These are phyloP conservation scores for Malacoctenus gilli DNA, from an alignment of 2,797 vertebrate genomes.

Conservation along the genomic window DNA sequence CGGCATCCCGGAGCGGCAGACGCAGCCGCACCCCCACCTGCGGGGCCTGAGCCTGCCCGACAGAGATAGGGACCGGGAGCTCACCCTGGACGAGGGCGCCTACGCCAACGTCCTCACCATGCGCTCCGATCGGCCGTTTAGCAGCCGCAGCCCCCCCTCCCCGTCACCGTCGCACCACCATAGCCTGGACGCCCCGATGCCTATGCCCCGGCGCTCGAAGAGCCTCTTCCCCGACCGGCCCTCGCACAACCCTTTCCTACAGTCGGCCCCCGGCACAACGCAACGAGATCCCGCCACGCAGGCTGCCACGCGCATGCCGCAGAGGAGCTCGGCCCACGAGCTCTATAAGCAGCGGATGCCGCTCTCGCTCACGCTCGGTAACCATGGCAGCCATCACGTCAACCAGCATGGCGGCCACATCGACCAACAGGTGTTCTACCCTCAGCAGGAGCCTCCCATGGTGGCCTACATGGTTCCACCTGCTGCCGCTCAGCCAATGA, in stretches of 20 bases:
- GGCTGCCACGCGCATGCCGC: conserved; percentile 82
- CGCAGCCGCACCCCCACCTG: conserved; percentile 58
- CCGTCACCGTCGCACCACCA: conserved; percentile 85
- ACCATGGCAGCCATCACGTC: conserved; percentile 84
- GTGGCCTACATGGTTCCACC: conserved; percentile 93
- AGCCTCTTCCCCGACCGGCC: conserved; percentile 91
- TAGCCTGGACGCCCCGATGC: conserved; percentile 85
- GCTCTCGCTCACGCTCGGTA: conserved; percentile 84
- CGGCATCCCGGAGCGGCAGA: conserved; percentile 80
- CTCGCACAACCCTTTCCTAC: conserved; percentile 94
- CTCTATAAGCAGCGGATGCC: conserved; percentile 94
- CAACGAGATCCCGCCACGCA: conserved; percentile 70
- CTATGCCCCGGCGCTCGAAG: conserved; percentile 89
- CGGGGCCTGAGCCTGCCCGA: conserved; percentile 87
- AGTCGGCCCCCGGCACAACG: conserved; percentile 83
- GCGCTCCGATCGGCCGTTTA: conserved; percentile 90
- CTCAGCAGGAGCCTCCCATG: conserved; percentile 86
- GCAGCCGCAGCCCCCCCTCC: conserved; percentile 83
- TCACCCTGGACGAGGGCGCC: conserved; percentile 87
- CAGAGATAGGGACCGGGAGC: conserved; percentile 80
- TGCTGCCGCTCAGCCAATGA: conserved; percentile 83
- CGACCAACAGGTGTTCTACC: conserved; percentile 88
- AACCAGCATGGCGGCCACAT: conserved; percentile 72
- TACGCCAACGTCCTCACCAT: conserved; percentile 93
- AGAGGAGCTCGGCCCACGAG: conserved; percentile 90